Evolutionary conservation across 2,797 vertebrate species (phyloP), one percentile per base, ranked within the genome.

Genomic region (Holocentrus rufus): DNA sequence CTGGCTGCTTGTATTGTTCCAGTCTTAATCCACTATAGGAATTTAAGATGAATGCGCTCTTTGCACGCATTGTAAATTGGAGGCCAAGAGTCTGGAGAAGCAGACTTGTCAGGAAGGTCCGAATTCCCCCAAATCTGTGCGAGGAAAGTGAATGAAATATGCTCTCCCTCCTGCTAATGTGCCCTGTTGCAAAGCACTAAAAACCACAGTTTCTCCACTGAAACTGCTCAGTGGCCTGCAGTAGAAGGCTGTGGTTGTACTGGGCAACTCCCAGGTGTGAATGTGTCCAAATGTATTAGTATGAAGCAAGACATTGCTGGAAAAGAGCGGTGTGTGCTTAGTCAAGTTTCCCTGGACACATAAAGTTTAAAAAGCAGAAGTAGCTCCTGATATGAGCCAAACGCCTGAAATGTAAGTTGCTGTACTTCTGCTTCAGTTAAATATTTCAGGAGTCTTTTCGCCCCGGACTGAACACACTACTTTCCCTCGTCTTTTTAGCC

Each of bases 401-500:
- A 71, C n/a, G 44, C 15, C 54, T 44, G 22, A 72, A 65, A 68
- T 15, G 10, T 68, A 65, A 44, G 2, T 67, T 71, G 72, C 54
- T 58, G 49, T 60, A 68, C 46, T 79, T 82, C 62, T 42, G 56
- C 57, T 18, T 68, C 39, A 67, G 39, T 80, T 70, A 69, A 77
- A 79, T 3, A 42, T 54, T 78, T 77, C 63, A 72, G 34, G 55
- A 13, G 11, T 25, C 65, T 60, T 67, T 57, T 64, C 56, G 64
- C 56, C 70, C 47, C 72, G 36, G 72, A 57, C 71, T 80, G 84
- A 42, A 73, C 60, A 69, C 54, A 47, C 53, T 80, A 23, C 58
- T 57, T 63, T 67, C 58, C 18, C 9, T 77, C 79, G 77, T 73
- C 80, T 85, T 55, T 69, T 59, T 77, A 83, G 65, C 73, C 76